A percentile compares a stretch with the other conserved stretches of the same genome.
Conservation (phyloP, 2,888 invertebrate genomes). For the Crematogaster levior region DNA sequence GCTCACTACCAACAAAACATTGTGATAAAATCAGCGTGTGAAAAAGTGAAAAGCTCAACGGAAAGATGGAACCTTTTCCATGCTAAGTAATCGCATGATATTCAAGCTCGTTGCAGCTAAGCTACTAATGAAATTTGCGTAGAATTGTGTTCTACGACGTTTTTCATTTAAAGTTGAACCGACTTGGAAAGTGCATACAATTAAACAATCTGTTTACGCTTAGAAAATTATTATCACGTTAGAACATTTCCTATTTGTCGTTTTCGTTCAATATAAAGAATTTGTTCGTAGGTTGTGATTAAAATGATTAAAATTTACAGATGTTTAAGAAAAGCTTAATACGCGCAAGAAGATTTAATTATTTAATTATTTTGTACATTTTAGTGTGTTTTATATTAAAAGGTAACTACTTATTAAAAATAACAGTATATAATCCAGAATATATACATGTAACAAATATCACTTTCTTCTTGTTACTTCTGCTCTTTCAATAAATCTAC, state of each 20-base stretch:
- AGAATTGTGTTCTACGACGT: conserved; percentile 2
- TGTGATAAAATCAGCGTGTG: background rate
- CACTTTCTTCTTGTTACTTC: background rate
- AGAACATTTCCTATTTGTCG: background rate
- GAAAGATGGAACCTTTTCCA: conserved; percentile 16
- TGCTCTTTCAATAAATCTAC: background rate
- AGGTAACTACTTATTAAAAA: background rate
- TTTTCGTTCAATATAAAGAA: background rate
- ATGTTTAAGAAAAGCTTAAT: background rate
- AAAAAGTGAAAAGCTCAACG: conserved; percentile 7
- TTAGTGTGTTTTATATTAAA: background rate
- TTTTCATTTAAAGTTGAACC: conserved; percentile 22
- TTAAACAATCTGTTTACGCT: background rate
- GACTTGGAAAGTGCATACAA: background rate
- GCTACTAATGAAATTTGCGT: conserved; percentile 9
- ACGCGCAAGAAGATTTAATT: background rate
- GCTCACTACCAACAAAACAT: background rate
- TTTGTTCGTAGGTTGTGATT: no score
- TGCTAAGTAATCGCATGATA: conserved; percentile 26
- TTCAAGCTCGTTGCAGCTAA: conserved; percentile 18
- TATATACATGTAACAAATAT: background rate
- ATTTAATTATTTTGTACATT: background rate
- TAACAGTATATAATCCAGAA: background rate
- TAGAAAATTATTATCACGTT: background rate
- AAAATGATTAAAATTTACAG: background rate